Evolutionary conservation across 1,140 invertebrate genomes (phyloP), one percentile per base, ranked within the genome.

Genomic region (Asobara japonica): DNA sequence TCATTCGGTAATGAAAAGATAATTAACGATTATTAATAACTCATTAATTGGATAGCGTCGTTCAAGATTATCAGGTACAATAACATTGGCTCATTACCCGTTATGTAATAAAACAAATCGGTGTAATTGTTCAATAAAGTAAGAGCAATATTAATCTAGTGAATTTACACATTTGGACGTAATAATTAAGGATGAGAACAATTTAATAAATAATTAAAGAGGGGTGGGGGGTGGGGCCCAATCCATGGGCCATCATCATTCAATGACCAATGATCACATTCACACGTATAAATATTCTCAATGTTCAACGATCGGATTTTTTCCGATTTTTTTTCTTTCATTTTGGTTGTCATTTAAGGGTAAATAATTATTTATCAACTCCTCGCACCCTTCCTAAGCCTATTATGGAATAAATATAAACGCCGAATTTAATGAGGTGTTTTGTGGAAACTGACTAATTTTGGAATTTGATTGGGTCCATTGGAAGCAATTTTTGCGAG

Each of bases 131-230:
- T 56, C 3, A 56, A 56, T 36, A 41, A 72, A 48, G n/a, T 33
- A 74, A 74, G 33, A 72, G 36, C n/a, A 45, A 45, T n/a, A 45
- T 16, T 45, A 45, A 45, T 16, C 41, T 45, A 45, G 7, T 16
- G 41, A 45, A 45, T 45, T 16, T 45, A 18, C 18, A 45, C 41
- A 45, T 45, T 18, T 45, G n/a, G 18, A 45, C 41, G n/a, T 16
- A 11, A 45, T n/a, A 45, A 16, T 16, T 45, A 45, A 16, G 41
- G 41, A 45, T 45, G 41, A 45, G n/a, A n/a, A 36, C 51, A 65
- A 71, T 71, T 68, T 45, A 30, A 73, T 78, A 76, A 78, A 79
- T 78, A 74, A 77, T 76, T 61, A 71, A 56, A 62, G 77, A 77
- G 76, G 75, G 79, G 76, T 78, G 76, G 77, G 75, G 62, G 61